phyloP scores from a whole-genome alignment of 2,888 invertebrate genomes.

The Oligia latruncula region DNA sequence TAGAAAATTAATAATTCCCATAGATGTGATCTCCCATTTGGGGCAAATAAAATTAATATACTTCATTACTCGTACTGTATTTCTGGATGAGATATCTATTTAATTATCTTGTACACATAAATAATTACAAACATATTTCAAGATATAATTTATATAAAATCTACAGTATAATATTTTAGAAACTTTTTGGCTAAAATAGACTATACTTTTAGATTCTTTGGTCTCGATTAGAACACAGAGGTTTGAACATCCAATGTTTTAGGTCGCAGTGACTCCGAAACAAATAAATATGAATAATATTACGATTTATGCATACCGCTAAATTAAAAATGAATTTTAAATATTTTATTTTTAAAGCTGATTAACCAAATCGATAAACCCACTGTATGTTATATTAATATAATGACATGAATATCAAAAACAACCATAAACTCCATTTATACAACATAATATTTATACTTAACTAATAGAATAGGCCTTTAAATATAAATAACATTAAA shows the following conservation, averaged over 20 bases:
- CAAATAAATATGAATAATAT: slow-evolving; percentile 19
- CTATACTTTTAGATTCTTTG: slow-evolving; percentile 62
- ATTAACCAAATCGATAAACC: slow-evolving; percentile 62
- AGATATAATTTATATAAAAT: slow-evolving; percentile 58
- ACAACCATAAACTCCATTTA: slow-evolving; percentile 39
- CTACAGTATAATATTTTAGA: slow-evolving; percentile 69
- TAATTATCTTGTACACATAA: slow-evolving; percentile 23
- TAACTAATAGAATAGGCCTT: slow-evolving; percentile 51
- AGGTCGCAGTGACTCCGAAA: slow-evolving; percentile 52
- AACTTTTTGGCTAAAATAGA: slow-evolving; percentile 41
- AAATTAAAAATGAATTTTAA: slow-evolving; percentile 39
- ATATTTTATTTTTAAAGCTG: slow-evolving; percentile 64
- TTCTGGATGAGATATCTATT: not conserved
- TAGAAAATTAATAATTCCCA: not conserved
- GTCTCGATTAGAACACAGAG: slow-evolving; percentile 71
- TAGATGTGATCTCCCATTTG: not conserved
- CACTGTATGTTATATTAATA: slow-evolving; percentile 31
- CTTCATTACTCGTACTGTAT: not conserved
- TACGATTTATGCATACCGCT: slow-evolving; percentile 24
- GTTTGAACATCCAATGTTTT: slow-evolving; percentile 42
- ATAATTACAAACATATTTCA: slow-evolving; percentile 9
- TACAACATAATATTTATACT: slow-evolving; percentile 30
- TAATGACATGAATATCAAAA: slow-evolving; percentile 50
- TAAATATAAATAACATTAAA: slow-evolving; percentile 61
- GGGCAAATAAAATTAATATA: not conserved